Evolutionary conservation across 2,113 vertebrate species (phyloP), one percentile per base, ranked within the genome.

Genomic region (Serinus canaria): DNA sequence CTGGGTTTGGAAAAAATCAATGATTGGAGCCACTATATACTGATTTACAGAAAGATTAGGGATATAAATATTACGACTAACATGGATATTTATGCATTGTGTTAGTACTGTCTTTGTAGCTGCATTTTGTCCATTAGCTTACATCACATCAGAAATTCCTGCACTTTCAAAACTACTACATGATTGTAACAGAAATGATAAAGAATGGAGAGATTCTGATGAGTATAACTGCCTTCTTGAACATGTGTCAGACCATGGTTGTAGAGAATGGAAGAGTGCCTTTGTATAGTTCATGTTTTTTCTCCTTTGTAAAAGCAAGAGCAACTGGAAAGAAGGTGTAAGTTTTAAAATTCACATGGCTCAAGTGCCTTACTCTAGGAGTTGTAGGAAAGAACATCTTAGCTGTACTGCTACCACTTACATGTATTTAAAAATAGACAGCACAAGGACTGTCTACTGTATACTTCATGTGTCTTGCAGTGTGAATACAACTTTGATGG

Each of bases 351-450:
- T 89, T 90, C 69, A 90, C 44, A 83, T 68, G 33, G 41, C 69
- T 92, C 69, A 69, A 87, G 60, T 82, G 83, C 44, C 52, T 84
- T 90, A 83, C 69, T 86, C 25, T 60, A 72, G 73, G 60, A 89
- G 62, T 9, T 90, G 80, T 52, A 93, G 37, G 84, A 69, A 93
- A 93, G 73, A 89, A 82, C 73, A 76, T 82, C 76, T 94, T 92
- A 92, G 72, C 80, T 79, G 43, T 50, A 84, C 33, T 6, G 15
- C 44, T 90, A 30, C 76, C 49, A 24, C 88, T 95, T 93, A 87
- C 0, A 1, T 3, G 3, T 81, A 75, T 85, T 86, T 94, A 92
- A 90, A 92, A 93, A 89, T 9, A 89, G 56, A 74, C 43, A 59
- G 44, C 73, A 89, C 47, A 75, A 81, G 83, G 56, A 56, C 69